Evolutionary conservation across 2,797 vertebrate genomes (phyloP).

Genomic region (Myoxocephalus aenaeus): DNA sequence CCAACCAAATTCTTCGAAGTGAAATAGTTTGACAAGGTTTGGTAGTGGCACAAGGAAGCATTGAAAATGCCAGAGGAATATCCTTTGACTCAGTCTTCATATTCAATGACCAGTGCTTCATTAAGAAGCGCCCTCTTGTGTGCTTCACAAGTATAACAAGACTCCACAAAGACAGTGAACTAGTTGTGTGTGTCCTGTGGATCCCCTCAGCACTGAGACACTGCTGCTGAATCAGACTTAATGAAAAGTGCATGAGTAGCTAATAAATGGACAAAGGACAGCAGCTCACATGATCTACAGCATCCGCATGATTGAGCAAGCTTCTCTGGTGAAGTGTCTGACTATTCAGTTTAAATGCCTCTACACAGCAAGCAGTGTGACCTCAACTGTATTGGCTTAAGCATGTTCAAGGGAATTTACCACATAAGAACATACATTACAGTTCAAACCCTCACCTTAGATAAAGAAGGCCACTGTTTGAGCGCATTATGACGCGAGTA

Average conservation of each 20-base stretch:
- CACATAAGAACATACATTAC: background rate
- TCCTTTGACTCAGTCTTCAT: background rate
- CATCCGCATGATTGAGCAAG: background rate
- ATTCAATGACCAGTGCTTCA: conserved; percentile 12
- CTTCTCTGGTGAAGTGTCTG: conserved; percentile 4
- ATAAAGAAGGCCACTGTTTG: conserved; percentile 3
- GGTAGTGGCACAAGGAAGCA: background rate
- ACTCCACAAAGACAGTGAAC: background rate
- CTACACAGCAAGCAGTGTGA: background rate
- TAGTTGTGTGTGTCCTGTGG: background rate
- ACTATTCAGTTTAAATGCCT: conserved; percentile 2
- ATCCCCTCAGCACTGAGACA: conserved; percentile 28
- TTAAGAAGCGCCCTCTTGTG: conserved; percentile 25
- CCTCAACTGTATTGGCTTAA: background rate
- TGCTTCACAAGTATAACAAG: conserved; percentile 4
- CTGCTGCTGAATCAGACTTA: conserved; percentile 54
- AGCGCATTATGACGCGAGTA: background rate
- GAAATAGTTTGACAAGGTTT: background rate
- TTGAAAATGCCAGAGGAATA: background rate
- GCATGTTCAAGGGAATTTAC: too few species aligned
- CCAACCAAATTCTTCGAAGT: background rate
- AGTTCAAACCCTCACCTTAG: background rate
- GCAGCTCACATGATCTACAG: conserved; percentile 62
- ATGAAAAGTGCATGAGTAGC: conserved; percentile 61
- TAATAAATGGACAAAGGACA: conserved; percentile 54